Evolutionary conservation across 2,113 vertebrate genomes (phyloP).

Genomic region (Amblyornis subalaris): DNA sequence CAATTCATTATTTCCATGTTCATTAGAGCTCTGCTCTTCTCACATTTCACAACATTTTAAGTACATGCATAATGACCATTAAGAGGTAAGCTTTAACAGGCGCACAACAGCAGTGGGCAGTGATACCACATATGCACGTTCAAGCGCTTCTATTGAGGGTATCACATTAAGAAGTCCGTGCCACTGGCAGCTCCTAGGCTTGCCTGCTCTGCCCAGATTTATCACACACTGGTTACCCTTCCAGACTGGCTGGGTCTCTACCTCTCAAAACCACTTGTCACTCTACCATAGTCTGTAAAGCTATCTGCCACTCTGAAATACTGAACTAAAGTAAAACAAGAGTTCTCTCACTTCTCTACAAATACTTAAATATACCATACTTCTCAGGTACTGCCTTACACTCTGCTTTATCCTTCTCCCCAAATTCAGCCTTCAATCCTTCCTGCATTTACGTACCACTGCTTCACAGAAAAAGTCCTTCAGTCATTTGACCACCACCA

Average conservation of each 20-base stretch:
- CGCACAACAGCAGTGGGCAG: not conserved
- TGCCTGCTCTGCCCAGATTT: not conserved
- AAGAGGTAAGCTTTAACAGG: not conserved
- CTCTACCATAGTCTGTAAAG: not conserved
- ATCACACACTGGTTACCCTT: not conserved
- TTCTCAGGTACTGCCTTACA: not conserved
- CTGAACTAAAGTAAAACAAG: not conserved
- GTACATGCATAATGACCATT: not conserved
- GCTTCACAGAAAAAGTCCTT: not conserved
- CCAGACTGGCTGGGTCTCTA: not conserved
- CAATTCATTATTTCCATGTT: not conserved
- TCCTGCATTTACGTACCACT: not conserved
- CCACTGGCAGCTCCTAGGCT: not conserved
- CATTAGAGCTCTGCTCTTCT: not conserved
- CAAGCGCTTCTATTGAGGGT: rapidly evolving
- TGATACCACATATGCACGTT: rapidly evolving
- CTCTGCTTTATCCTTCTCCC: not conserved
- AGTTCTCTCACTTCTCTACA: not conserved
- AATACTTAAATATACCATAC: not conserved
- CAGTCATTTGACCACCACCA: not conserved
- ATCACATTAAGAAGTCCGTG: not conserved
- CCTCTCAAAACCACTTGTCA: not conserved
- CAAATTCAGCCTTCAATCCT: not conserved
- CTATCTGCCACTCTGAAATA: not conserved
- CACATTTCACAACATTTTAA: not conserved